A percentile compares a stretch with the other conserved stretches of the same genome.
Conservation (phyloP, 2,797 vertebrate genomes). For the Oryzias sinensis region DNA sequence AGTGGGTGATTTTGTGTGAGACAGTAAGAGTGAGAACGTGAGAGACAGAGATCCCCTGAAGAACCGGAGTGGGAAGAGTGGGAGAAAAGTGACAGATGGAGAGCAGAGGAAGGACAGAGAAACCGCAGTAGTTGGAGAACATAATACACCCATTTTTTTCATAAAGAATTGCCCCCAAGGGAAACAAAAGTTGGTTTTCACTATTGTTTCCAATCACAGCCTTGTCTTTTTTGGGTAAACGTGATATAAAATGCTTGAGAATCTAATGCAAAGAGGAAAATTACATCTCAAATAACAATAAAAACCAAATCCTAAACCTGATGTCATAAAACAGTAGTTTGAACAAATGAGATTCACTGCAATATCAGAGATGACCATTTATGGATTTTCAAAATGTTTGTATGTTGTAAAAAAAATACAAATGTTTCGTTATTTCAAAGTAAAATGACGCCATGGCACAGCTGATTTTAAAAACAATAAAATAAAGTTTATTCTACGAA, state of each 20-base stretch:
- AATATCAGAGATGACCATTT: too few species aligned
- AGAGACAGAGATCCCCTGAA: slow-evolving; percentile 38
- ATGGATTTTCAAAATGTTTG: not conserved
- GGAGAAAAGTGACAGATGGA: slow-evolving; percentile 23
- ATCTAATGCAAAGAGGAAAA: too few species aligned
- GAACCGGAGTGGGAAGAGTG: slow-evolving; percentile 28
- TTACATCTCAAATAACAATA: not conserved
- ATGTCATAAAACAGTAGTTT: not conserved
- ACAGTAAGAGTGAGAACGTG: slow-evolving; percentile 15
- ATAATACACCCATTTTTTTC: slow-evolving; percentile 24
- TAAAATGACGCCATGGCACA: not conserved
- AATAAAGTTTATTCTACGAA: not conserved
- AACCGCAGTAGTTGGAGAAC: slow-evolving; percentile 8
- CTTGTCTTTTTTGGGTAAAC: slow-evolving; percentile 1
- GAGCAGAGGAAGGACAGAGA: slow-evolving; percentile 14
- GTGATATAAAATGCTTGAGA: not conserved
- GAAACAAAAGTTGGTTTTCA: slow-evolving; percentile 11
- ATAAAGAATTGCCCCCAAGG: slow-evolving; percentile 7
- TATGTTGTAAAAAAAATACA: not conserved
- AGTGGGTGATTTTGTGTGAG: slow-evolving; percentile 9
- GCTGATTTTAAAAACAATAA: not conserved
- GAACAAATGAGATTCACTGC: too few species aligned
- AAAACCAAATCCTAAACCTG: not conserved
- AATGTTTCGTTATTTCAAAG: not conserved
- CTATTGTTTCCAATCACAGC: not conserved